A percentile compares a stretch with the other conserved stretches of the same genome.
Conservation (phyloP, 2,888 invertebrate genomes). For the Patella pellucida region DNA sequence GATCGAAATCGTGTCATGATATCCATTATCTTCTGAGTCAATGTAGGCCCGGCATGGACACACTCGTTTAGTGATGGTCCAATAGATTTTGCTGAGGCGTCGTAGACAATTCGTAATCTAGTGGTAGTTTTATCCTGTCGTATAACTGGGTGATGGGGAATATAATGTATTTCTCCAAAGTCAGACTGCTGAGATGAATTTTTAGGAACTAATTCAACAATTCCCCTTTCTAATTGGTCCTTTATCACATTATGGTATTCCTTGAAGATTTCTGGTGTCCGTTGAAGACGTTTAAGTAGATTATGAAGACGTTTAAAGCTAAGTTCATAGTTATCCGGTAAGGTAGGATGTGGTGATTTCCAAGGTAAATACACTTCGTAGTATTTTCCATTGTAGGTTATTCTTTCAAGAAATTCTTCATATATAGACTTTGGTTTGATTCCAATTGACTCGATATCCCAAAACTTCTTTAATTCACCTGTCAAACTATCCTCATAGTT, state of each 20-base stretch:
- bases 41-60: not conserved
- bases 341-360: not conserved
- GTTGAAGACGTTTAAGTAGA: not conserved
- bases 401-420: not conserved
- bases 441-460: not conserved
- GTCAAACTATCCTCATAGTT: not conserved
- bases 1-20: too few relatives aligned
- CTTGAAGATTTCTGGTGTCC: not conserved
- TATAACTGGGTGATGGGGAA: not conserved
- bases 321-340: not conserved
- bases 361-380: not conserved
- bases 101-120: not conserved
- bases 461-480: not conserved
- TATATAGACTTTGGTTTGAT: not conserved
- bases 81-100: not conserved
- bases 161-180: not conserved
- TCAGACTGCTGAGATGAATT: not conserved
- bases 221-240: not conserved
- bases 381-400: not conserved
- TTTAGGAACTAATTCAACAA: not conserved
- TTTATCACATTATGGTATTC: not conserved
- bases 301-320: not conserved
- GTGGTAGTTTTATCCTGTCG: not conserved
- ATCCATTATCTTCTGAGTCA: too few relatives aligned
- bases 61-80: conserved; percentile 1